Conservation (phyloP, 2,113 vertebrate species). For the Plotosus lineatus region DNA sequence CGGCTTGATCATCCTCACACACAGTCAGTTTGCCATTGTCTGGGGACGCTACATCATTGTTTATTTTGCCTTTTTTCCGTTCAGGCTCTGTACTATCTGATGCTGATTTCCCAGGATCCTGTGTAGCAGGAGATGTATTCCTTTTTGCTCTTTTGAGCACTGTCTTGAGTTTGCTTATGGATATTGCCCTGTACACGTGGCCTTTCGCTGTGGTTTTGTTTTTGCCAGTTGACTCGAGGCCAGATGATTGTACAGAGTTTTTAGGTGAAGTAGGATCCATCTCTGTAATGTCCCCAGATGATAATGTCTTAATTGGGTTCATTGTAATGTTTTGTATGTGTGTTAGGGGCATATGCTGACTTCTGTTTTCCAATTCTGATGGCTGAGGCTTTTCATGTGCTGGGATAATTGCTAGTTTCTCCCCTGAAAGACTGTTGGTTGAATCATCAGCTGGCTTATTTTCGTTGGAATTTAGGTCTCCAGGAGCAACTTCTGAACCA, state of each 20-base stretch:
- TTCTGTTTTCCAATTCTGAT: constrained; percentile 28
- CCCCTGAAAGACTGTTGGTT: constrained; percentile 7
- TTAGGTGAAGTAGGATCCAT: not conserved
- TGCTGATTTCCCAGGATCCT: not conserved
- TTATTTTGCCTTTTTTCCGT: constrained; percentile 31
- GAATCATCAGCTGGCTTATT: not conserved
- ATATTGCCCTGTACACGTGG: constrained; percentile 52
- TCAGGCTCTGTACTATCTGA: constrained; percentile 33
- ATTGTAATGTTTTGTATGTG: constrained; percentile 14
- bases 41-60: not conserved
- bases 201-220: constrained; percentile 40
- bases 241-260: constrained; percentile 30
- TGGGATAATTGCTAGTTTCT: constrained; percentile 9
- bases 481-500: constrained; percentile 56
- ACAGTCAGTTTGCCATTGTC: not conserved
- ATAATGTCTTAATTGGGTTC: not conserved
- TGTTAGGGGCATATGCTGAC: not conserved
- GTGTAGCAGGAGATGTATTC: constrained; percentile 22
- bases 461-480: constrained; percentile 49
- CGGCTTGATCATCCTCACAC: not conserved
- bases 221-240: constrained; percentile 23
- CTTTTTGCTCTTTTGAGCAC: constrained; percentile 62
- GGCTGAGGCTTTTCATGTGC: constrained; percentile 14
- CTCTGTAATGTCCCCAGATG: not conserved
- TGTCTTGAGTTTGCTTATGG: constrained; percentile 64